Evolutionary conservation across 2,113 vertebrate species (phyloP).

Genomic region (Tyto alba): DNA sequence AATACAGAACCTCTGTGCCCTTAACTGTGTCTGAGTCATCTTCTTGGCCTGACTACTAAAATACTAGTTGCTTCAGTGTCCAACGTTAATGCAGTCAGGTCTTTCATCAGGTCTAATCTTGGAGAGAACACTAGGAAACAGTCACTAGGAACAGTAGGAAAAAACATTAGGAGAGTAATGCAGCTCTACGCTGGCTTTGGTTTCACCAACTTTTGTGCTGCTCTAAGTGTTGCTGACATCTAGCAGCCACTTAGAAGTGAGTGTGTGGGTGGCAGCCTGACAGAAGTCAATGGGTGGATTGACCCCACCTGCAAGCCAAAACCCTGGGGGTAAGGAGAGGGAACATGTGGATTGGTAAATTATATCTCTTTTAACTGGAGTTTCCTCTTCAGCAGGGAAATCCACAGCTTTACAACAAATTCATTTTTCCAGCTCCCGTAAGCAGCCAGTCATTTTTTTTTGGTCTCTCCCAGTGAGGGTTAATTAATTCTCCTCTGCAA

Average conservation of each 20-base stretch:
- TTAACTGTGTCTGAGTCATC: background rate
- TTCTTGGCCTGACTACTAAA: background rate
- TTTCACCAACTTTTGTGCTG: background rate
- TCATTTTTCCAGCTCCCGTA: background rate
- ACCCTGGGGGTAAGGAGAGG: background rate
- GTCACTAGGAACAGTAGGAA: background rate
- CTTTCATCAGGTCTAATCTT: background rate
- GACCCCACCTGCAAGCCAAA: background rate
- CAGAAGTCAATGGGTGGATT: background rate
- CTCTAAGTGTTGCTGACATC: background rate
- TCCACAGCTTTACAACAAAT: background rate
- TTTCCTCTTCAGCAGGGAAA: background rate
- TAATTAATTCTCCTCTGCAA: background rate
- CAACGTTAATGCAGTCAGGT: background rate
- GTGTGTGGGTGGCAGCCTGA: background rate
- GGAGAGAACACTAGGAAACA: background rate
- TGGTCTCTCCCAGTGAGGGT: background rate
- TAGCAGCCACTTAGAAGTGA: background rate
- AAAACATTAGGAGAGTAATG: background rate
- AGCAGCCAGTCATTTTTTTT: background rate
- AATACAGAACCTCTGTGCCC: accelerated
- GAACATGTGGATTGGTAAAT: accelerated
- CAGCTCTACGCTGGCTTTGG: background rate
- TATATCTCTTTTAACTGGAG: background rate
- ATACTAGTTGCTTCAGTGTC: background rate